Base-by-base conservation (phyloP, 2,797 vertebrate species). In the Glossophaga mutica region DNA sequence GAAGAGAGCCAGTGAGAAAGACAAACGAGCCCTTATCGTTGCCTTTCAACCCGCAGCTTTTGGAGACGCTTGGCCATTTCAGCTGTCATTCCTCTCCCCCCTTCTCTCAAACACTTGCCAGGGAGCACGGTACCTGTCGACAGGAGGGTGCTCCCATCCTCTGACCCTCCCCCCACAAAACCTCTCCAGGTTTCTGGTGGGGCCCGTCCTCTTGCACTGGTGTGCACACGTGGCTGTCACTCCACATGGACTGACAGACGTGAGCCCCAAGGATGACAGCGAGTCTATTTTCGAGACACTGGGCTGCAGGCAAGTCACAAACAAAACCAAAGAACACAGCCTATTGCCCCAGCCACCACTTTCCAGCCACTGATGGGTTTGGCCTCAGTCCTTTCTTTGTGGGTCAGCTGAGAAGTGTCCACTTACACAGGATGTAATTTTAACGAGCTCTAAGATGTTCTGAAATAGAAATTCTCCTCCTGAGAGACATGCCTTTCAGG, bases 381-480 rank as follows among this genome's bases (percentile, higher is more conserved):
- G 97, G 96, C 95, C 74, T 96, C 59, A 3, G 42, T 95, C 55
- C 92, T 92, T 79, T 2, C 34, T 95, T 94, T 97, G 93, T 96
- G 91, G 95, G 96, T 92, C 96, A 89, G 79, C 71, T 34, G 59
- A 95, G 95, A 97, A 97, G 97, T 97, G 94, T 96, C 94, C 95
- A 97, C 97, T 97, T 97, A 95, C 8, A 37, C 6, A 93, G 91
- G 96, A 70, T 97, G 34, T 97, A 96, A 98, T 97, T 97, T 97
- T 92, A 95, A 90, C 85, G 95, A 89, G 94, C 48, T 96, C 62
- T 57, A n/a, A 91, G 81, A 94, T 91, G 85, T 44, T 79, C 70
- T 90, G 86, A 96, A 97, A 97, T 96, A 96, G 96, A 94, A 97
- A 87, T 86, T 59, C 21, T 93, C 48, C 85, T 84, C 19, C 32